Conservation (phyloP, 2,797 vertebrate species). For the Helostoma temminkii region DNA sequence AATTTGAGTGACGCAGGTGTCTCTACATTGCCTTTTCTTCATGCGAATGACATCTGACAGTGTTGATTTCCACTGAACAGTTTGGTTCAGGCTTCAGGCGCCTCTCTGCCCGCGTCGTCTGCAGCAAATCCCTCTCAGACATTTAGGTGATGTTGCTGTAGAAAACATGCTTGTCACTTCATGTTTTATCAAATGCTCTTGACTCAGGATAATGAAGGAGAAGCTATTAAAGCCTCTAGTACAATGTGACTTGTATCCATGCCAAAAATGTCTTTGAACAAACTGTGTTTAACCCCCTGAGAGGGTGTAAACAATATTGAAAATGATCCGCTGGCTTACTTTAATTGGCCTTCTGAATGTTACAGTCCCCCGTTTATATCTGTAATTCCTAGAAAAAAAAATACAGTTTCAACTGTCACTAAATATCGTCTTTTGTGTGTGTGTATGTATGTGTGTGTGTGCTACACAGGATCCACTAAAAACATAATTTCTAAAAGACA, state of each 20-base stretch:
- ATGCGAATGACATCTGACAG: slow-evolving; percentile 65
- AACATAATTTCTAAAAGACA: neutral
- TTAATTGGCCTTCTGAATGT: slow-evolving; percentile 63
- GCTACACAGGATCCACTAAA: slow-evolving; percentile 14
- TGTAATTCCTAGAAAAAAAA: slow-evolving; percentile 41
- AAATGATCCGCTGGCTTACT: slow-evolving; percentile 53
- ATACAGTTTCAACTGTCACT: slow-evolving; percentile 42
- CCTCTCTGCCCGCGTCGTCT: slow-evolving; percentile 32
- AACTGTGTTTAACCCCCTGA: slow-evolving; percentile 53
- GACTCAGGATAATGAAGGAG: slow-evolving; percentile 61
- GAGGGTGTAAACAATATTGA: slow-evolving; percentile 45
- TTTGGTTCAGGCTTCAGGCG: slow-evolving; percentile 43
- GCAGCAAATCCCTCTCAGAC: slow-evolving; percentile 51
- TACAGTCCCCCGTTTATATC: slow-evolving; percentile 15
- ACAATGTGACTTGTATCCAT: slow-evolving; percentile 26
- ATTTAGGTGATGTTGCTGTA: slow-evolving; percentile 40
- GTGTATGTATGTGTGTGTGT: too few species aligned
- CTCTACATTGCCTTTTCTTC: slow-evolving; percentile 23
- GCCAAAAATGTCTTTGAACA: slow-evolving; percentile 42
- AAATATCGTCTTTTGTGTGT: slow-evolving; percentile 47
- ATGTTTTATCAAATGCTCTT: slow-evolving; percentile 57
- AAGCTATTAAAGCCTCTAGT: slow-evolving; percentile 38
- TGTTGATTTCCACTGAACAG: slow-evolving; percentile 51
- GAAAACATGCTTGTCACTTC: slow-evolving; percentile 68
- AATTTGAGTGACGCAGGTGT: slow-evolving; percentile 58